Base-by-base conservation (phyloP, 2,888 invertebrate species). In the Drosophila pseudotakahashii region DNA sequence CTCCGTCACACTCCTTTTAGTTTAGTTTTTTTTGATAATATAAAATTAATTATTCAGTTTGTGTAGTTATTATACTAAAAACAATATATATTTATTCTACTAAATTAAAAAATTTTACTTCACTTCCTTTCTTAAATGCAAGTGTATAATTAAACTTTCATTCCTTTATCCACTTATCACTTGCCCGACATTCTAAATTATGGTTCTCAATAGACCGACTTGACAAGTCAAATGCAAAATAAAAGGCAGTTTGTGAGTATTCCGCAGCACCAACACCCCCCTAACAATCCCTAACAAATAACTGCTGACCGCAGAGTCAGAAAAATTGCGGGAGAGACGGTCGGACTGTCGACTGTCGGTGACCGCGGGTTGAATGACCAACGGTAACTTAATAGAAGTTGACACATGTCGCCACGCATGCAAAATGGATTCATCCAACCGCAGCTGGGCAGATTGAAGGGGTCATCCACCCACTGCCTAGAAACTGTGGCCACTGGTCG, bases 391-490 rank as follows among this genome's bases (percentile, higher is more conserved):
- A 88, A 83, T 89, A 89, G 81, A 83, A 88, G 73, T 89, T 86
- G 89, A 80, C 89, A 85, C 89, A 88, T 84, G 89, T 89, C 82
- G 88, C 89, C 85, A 88, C 88, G 88, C 88, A 81, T 83, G 89
- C 88, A 89, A 89, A 89, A 78, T 89, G 81, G 76, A 83, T 82
- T 89, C 81, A 84, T 67, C 84, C 89, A 84, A 82, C 81, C 89
- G 73, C 81, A 77, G 68, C 58, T 54, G 57, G 51, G 30, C 73
- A 67, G 37, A 67, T 59, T 50, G 70, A 73, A 52, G 64, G 44
- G 76, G 73, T 73, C 64, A 44, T 60, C 37, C 51, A 45, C 54
- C 39, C 52, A 45, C 44, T 23, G 34, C 48, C 26, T 47, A 32
- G 26, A 39, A 45, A 30, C 72, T 16, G 45, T 26, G 26, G 26